Evolutionary conservation across 1,140 invertebrate genomes (phyloP), one percentile per base, ranked within the genome.

Genomic region (Pseudachorutes palmiensis): DNA sequence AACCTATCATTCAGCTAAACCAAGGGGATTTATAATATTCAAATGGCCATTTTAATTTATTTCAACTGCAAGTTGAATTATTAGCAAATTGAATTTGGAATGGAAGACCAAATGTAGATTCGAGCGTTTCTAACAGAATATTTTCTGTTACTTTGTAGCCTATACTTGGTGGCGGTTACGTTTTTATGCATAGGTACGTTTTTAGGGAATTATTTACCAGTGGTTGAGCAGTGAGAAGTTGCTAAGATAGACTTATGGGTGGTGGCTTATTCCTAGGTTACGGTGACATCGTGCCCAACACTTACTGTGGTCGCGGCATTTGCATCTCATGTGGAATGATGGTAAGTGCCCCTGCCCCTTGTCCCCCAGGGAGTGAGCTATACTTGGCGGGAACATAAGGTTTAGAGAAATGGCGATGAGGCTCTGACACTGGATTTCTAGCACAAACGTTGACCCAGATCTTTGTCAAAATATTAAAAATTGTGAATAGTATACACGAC

Each of bases 271-370:
- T 86, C 83, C 85, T 88, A 74, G 86, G 86, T 75, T 88, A 88
- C 77, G 86, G 86, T 73, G 92, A 95, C 81, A 92, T 95, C 77
- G 92, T 95, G 75, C 92, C 92, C 74, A 93, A 94, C 82, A 94
- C 92, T 65, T 92, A 94, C 83, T 94, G 70, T 83, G 91, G 92
- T 75, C 83, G 92, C 76, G 88, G 87, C 76, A 91, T 94, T 78
- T 90, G 91, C 74, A 88, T 95, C 76, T 87, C 86, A 75, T 92
- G 90, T 78, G 92, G 92, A 78, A 90, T 94, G 80, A 91, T 94
- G 89, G 92, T 93, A 87, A 87, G 88, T 88, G 26, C 22, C 31
- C 29, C 33, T 36, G 22, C 61, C 61, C 33, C 33, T 5, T 12
- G 24, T 14, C 24, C 24, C 65, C 30, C 16, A 33, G 22, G 58